phyloP scores from a whole-genome alignment of 2,797 vertebrate genomes.

The Smutsia temminckii region DNA sequence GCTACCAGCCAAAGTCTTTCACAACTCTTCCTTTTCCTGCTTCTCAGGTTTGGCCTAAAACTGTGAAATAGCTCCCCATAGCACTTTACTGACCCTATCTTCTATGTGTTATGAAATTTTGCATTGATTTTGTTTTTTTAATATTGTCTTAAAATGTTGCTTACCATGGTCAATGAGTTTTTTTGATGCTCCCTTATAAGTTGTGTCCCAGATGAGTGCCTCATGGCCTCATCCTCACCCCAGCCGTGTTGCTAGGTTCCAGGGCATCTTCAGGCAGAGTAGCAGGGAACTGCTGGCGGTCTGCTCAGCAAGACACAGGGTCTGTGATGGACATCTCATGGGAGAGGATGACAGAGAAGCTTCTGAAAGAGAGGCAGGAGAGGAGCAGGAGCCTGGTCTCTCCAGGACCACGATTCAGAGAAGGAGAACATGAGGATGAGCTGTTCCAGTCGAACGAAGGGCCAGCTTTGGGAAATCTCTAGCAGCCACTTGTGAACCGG shows the following conservation, averaged over 20 bases:
- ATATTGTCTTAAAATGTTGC: not conserved
- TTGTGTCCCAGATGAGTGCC: not conserved
- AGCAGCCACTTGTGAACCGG: slow-evolving; percentile 74
- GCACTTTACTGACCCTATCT: not conserved
- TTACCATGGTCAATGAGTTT: too few species aligned
- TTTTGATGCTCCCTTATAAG: not conserved
- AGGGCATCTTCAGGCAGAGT: slow-evolving; percentile 86
- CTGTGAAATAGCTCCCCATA: too few species aligned
- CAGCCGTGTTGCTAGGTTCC: slow-evolving; percentile 81
- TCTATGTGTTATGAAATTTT: not conserved
- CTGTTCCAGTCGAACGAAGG: slow-evolving; percentile 77
- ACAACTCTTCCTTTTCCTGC: not conserved
- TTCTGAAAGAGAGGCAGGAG: slow-evolving; percentile 85
- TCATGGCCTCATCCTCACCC: not conserved
- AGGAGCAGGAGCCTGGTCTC: slow-evolving; percentile 80
- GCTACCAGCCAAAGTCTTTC: not conserved
- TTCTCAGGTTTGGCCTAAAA: not conserved
- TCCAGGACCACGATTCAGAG: slow-evolving; percentile 77
- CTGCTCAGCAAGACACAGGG: slow-evolving; percentile 81
- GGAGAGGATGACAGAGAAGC: slow-evolving; percentile 70
- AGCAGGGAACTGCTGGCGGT: slow-evolving; percentile 44
- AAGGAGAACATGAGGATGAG: slow-evolving; percentile 80
- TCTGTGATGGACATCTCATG: slow-evolving; percentile 79
- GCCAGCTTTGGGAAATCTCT: slow-evolving; percentile 84
- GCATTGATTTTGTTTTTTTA: not conserved